Conservation (phyloP, 2,888 invertebrate species). For the Agrilus cyanescens region DNA sequence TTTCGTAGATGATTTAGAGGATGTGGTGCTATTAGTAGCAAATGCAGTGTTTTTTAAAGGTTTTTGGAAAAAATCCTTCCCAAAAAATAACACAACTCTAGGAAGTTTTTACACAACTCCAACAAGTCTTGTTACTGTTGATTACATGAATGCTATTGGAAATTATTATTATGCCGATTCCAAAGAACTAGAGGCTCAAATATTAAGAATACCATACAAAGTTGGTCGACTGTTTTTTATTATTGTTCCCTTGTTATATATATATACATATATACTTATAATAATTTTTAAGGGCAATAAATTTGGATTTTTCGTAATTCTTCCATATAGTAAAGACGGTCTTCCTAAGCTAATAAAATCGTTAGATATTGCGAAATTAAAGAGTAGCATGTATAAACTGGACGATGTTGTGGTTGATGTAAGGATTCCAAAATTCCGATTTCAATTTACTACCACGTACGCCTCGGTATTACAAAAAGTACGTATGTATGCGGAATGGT, state of each 20-base stretch:
- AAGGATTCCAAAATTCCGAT: slow-evolving; percentile 61
- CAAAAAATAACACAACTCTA: slow-evolving; percentile 44
- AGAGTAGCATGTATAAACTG: slow-evolving; percentile 46
- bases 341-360: slow-evolving; percentile 45
- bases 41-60: slow-evolving; percentile 77
- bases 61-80: slow-evolving; percentile 60
- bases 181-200: slow-evolving; percentile 51
- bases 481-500: slow-evolving; percentile 17
- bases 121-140: slow-evolving; percentile 36
- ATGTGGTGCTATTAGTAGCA: slow-evolving; percentile 53
- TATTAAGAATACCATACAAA: slow-evolving; percentile 61
- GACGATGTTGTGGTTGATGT: slow-evolving; percentile 48
- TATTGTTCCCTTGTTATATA: background rate
- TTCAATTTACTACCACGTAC: slow-evolving; percentile 54
- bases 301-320: slow-evolving; percentile 59
- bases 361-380: slow-evolving; percentile 43
- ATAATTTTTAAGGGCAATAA: slow-evolving; percentile 49
- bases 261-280: background rate
- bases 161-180: slow-evolving; percentile 55
- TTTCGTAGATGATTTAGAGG: slow-evolving; percentile 43
- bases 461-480: slow-evolving; percentile 51
- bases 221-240: slow-evolving; percentile 32
- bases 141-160: slow-evolving; percentile 59
- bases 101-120: slow-evolving; percentile 49
- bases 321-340: slow-evolving; percentile 55